A percentile compares a stretch with the other conserved stretches of the same genome.
phyloP scores from a whole-genome alignment of 92 coral and sea anemone genomes.

The Umimayanthus chanpuru region DNA sequence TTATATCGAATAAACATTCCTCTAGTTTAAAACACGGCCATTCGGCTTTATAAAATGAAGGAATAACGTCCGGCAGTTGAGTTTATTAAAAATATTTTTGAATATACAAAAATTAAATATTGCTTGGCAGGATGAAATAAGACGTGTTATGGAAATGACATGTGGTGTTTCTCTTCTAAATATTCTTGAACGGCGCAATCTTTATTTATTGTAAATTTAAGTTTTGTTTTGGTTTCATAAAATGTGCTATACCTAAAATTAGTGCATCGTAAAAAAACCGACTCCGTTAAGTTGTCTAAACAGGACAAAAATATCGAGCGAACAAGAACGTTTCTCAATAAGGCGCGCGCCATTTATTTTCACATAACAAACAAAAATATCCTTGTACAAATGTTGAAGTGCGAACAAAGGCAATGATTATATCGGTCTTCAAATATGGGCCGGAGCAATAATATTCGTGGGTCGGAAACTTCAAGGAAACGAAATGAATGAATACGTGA shows the following conservation, averaged over 20 bases:
- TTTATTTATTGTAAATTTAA: conserved; percentile 19
- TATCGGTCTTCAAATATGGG: conserved; percentile 29
- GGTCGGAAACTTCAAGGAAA: conserved; percentile 31
- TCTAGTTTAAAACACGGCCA: conserved; percentile 2
- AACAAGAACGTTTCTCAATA: not conserved
- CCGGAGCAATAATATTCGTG: conserved; percentile 35
- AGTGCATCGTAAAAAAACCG: not conserved
- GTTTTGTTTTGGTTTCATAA: conserved; percentile 39
- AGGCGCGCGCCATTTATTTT: conserved; percentile 5
- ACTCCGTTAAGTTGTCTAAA: conserved; percentile 9
- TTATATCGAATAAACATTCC: conserved; percentile 35
- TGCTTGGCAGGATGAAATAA: conserved; percentile 23
- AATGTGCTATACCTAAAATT: conserved; percentile 35
- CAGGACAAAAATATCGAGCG: not conserved
- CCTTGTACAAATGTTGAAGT: conserved; percentile 34
- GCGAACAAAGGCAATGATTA: conserved; percentile 39
- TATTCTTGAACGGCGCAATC: conserved; percentile 30
- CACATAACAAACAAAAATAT: conserved; percentile 10
- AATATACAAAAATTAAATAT: conserved; percentile 40
- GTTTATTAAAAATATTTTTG: conserved; percentile 42
- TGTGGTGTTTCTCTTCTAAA: conserved; percentile 18
- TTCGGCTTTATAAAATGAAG: conserved; percentile 2
- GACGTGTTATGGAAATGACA: conserved; percentile 34
- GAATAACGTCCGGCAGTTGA: conserved; percentile 18
- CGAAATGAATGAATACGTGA: conserved; percentile 13